Evolutionary conservation across 1,140 invertebrate species (phyloP).

Genomic region (Portunus trituberculatus): DNA sequence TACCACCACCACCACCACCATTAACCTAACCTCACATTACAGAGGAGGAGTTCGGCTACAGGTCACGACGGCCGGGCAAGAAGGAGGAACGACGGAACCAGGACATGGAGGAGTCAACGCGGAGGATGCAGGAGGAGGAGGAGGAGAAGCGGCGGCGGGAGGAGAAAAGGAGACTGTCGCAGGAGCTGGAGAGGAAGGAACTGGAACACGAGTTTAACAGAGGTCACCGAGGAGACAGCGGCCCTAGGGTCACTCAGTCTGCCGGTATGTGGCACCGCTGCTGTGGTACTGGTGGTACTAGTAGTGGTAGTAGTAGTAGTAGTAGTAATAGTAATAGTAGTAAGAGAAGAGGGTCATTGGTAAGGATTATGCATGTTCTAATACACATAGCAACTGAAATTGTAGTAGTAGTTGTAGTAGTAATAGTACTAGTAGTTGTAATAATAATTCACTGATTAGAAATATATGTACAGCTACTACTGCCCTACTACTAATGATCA

Average conservation of each 20-base stretch:
- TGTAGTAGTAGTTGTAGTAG: neutral
- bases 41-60: conserved; percentile 28
- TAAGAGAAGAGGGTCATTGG: neutral
- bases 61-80: conserved; percentile 29
- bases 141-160: conserved; percentile 12
- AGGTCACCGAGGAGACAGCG: conserved; percentile 5
- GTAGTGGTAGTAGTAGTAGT: neutral
- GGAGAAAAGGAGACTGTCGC: conserved; percentile 16
- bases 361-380: too few species aligned
- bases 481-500: too few species aligned
- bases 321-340: conserved; percentile 5
- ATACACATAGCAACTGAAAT: neutral
- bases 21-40: neutral
- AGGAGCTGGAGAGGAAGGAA: conserved; percentile 36
- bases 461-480: too few species aligned
- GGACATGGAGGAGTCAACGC: neutral
- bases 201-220: conserved; percentile 57
- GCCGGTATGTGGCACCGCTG: conserved; percentile 2
- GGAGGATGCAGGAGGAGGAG: conserved; percentile 34
- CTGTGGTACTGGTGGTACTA: neutral
- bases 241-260: conserved; percentile 37
- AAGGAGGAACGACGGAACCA: conserved; percentile 29
- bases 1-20: too few species aligned
- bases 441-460: too few species aligned
- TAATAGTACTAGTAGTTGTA: too few species aligned